Base-by-base conservation (phyloP, 2,797 vertebrate species). In the Myioborus melanocephalus region DNA sequence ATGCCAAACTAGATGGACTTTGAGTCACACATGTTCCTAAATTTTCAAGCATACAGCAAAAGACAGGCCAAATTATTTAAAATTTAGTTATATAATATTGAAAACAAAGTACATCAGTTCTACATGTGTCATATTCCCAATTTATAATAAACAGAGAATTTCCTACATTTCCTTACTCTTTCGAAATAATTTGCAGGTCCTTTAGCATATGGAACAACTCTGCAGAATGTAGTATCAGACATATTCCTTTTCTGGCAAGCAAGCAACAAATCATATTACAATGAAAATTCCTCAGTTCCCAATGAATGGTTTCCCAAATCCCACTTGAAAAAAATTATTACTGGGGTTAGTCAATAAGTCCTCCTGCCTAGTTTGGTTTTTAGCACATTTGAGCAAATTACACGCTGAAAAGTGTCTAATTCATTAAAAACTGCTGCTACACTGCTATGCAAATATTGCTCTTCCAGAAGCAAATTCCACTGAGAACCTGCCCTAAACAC, bases 401-500 rank as follows among this genome's bases (percentile, higher is more conserved):
- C 21, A 0, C 44, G 79, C 39, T 79, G 44, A 44, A 68, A 94
- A 88, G 41, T 9, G 10, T 44, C 75, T 79, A 70, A 80, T 46
- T 65, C 66, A 70, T 75, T 73, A 86, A 82, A 93, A 94, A 66
- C 24, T 76, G 49, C 59, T 83, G 34, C 39, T 55, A 63, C 89
- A 72, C 70, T 8, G 8, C 63, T 85, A 59, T 44, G 69, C 66
- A 94, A 94, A 88, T 83, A 91, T 32, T 82, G 57, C 50, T 87
- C 10, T 83, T 76, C 66, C 56, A 83, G 83, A 84, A 82, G 56
- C 18, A 68, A 94, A 84, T 73, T 93, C 83, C 60, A 82, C 56
- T 55, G 35, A 91, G 89, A 90, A 87, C 70, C 77, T 90, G 65
- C 34, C 92, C 71, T 64, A 75, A 94, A 75, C 56, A 78, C 82